Evolutionary conservation across 2,113 vertebrate species (phyloP).

Genomic region (Saccopteryx leptura): DNA sequence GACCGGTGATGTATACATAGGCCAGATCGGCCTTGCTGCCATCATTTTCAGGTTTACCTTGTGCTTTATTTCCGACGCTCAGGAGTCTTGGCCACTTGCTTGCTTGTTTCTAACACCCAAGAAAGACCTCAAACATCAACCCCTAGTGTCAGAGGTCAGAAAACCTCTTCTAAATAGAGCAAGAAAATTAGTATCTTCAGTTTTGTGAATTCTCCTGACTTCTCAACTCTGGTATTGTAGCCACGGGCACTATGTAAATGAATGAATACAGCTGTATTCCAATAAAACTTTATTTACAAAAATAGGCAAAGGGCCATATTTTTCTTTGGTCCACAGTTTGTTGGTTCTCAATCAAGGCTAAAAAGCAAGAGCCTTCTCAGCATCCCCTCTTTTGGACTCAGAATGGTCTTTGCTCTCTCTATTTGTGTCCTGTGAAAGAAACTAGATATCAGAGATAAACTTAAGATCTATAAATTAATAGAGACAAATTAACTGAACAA

Average conservation of each 20-base stretch:
- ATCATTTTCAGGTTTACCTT: neutral
- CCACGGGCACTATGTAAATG: neutral
- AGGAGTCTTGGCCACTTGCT: neutral
- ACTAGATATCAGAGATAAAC: neutral
- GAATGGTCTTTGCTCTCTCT: neutral
- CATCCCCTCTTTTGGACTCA: neutral
- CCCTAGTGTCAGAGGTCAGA: neutral
- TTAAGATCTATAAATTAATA: neutral
- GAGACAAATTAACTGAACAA: neutral
- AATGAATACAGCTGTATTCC: neutral
- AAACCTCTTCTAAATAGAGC: neutral
- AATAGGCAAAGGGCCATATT: neutral
- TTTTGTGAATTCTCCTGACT: neutral
- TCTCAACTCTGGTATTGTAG: neutral
- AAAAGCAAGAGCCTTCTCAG: neutral
- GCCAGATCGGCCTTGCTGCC: neutral
- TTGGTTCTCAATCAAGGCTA: neutral
- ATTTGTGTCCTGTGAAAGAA: neutral
- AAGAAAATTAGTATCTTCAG: neutral
- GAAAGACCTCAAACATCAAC: neutral
- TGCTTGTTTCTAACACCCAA: neutral
- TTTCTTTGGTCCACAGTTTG: neutral
- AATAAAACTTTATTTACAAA: constrained; percentile 63
- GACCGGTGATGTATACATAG: neutral
- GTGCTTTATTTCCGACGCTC: neutral